Evolutionary conservation across 2,888 invertebrate genomes (phyloP).

Genomic region (Mayetiola destructor): DNA sequence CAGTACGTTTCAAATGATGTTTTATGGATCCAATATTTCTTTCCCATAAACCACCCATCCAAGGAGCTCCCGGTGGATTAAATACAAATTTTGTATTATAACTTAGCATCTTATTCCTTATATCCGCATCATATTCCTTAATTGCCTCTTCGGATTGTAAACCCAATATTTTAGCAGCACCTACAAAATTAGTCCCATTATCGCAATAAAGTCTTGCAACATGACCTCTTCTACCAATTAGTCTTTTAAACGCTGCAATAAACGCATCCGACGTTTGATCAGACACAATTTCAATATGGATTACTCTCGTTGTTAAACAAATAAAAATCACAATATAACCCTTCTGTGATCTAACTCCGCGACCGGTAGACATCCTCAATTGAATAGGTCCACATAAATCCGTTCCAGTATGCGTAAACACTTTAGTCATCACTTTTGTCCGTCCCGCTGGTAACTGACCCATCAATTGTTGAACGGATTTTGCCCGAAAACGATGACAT

Average conservation of each 20-base stretch:
- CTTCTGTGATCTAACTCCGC: neutral
- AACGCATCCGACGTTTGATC: neutral
- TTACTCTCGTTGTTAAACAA: neutral
- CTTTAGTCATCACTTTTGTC: constrained; percentile 15
- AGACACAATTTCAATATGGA: neutral
- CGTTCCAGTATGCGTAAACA: constrained; percentile 18
- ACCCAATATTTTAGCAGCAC: neutral
- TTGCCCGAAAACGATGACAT: neutral
- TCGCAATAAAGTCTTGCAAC: neutral
- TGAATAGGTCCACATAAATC: constrained; percentile 19
- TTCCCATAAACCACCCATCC: constrained; percentile 19
- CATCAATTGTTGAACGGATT: neutral
- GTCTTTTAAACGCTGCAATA: neutral
- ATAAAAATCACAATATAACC: neutral
- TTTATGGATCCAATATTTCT: constrained; percentile 16
- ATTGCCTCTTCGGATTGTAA: neutral
- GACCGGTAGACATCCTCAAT: neutral
- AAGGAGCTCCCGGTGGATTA: constrained; percentile 18
- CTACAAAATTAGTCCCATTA: neutral
- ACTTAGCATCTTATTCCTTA: no score
- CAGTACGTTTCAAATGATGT: constrained; percentile 16
- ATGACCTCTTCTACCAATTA: neutral
- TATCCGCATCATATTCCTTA: neutral
- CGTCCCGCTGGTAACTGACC: constrained; percentile 8
- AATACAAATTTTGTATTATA: constrained; percentile 24